These are phyloP conservation scores for Agrilus mali DNA, from an alignment of 2,888 invertebrate species.

Conservation along the genomic window DNA sequence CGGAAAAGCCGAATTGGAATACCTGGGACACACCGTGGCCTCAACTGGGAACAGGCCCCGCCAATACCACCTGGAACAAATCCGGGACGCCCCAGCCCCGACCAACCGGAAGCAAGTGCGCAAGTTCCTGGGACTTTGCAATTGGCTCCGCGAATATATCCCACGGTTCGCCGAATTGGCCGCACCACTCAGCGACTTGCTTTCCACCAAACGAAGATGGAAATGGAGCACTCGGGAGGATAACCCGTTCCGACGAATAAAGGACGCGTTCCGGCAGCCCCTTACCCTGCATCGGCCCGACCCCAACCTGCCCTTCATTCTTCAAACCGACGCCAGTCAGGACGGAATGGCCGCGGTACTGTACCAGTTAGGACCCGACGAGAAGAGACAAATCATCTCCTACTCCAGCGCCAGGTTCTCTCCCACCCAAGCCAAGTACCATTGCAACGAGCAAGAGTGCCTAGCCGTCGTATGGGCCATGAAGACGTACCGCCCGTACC, in stretches of 20 bases:
- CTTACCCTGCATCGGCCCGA: constrained; percentile 11
- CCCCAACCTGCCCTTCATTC: too few relatives aligned
- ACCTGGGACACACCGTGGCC: constrained; percentile 5
- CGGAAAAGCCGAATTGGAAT: constrained; percentile 1
- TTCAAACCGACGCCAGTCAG: constrained; percentile 14
- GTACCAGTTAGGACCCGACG: constrained; percentile 10
- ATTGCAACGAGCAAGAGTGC: constrained; percentile 19
- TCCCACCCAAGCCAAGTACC: constrained; percentile 9
- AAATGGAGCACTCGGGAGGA: constrained; percentile 7
- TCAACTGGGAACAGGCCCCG: constrained; percentile 1
- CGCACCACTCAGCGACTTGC: constrained; percentile 15
- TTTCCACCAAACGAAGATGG: constrained; percentile 2
- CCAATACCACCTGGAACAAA: constrained; percentile 1
- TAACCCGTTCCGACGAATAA: constrained; percentile 7
- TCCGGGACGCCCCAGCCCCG: not conserved
- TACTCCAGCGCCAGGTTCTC: constrained; percentile 13
- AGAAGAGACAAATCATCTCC: constrained; percentile 8
- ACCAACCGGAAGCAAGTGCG: constrained; percentile 1
- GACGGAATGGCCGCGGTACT: constrained; percentile 16
- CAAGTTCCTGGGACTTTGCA: constrained; percentile 12
- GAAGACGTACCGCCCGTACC: too few relatives aligned
- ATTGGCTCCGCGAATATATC: too few relatives aligned
- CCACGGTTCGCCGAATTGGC: constrained; percentile 11
- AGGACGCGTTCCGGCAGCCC: constrained; percentile 6
- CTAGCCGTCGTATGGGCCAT: too few relatives aligned